phyloP scores from a whole-genome alignment of 2,113 vertebrate genomes.

The Sander lucioperca region DNA sequence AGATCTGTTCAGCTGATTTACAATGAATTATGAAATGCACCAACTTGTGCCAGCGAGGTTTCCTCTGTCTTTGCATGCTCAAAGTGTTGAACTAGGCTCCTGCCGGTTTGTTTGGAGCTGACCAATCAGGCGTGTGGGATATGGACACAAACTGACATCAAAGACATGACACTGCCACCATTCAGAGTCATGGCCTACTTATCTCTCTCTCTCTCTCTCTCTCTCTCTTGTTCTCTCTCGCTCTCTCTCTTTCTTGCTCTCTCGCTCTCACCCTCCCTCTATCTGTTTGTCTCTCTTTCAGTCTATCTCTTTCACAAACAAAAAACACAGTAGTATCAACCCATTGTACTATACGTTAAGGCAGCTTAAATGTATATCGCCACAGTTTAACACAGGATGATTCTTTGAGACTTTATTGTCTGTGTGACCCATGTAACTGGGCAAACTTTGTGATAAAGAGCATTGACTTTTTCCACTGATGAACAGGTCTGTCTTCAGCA shows the following conservation, averaged over 20 bases:
- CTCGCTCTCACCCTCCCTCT: constrained; percentile 1
- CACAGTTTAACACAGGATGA: background rate
- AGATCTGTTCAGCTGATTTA: constrained; percentile 17
- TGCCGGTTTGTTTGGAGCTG: constrained; percentile 70
- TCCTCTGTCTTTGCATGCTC: constrained; percentile 62
- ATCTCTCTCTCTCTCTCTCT: constrained; percentile 25
- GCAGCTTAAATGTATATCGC: background rate
- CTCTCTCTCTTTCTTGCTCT: constrained; percentile 16
- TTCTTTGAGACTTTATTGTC: background rate
- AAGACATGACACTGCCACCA: constrained; percentile 79
- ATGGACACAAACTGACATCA: constrained; percentile 75
- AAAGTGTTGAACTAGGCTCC: constrained; percentile 56
- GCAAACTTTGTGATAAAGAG: background rate
- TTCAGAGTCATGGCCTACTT: constrained; percentile 80
- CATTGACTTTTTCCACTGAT: background rate
- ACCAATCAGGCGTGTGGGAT: constrained; percentile 69
- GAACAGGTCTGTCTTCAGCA: constrained; percentile 2
- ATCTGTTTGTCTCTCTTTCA: constrained; percentile 17
- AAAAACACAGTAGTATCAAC: constrained; percentile 12
- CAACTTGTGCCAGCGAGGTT: constrained; percentile 44
- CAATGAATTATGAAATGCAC: constrained; percentile 27
- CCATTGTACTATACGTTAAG: background rate
- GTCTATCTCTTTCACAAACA: background rate
- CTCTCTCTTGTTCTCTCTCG: constrained; percentile 5
- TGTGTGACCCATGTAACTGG: background rate